phyloP scores from a whole-genome alignment of 2,888 invertebrate genomes.

The Himalopsyche tibetana region DNA sequence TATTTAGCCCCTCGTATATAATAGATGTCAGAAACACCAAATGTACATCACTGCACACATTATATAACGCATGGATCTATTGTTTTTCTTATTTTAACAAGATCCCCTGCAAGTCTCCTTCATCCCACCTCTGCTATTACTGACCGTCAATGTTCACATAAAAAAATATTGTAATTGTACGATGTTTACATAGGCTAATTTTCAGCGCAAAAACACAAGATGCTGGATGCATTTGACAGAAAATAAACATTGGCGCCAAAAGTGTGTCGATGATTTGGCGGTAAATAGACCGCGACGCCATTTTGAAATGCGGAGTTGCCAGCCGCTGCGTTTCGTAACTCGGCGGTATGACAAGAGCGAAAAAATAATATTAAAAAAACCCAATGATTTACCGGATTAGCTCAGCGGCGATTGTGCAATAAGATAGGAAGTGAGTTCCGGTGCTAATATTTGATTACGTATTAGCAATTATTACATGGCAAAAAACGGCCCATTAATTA shows the following conservation, averaged over 20 bases:
- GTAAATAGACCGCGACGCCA: slow-evolving; percentile 51
- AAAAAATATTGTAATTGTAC: no score
- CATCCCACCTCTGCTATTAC: no score
- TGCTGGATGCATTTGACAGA: slow-evolving; percentile 17
- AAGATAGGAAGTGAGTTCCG: slow-evolving; percentile 15
- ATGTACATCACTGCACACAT: no score
- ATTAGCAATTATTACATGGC: neutral
- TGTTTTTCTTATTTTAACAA: no score
- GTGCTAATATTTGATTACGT: neutral
- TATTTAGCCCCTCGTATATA: no score
- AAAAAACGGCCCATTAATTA: neutral
- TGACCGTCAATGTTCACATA: no score
- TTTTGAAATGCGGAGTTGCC: slow-evolving; percentile 41
- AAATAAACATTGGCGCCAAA: slow-evolving; percentile 46
- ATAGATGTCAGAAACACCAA: no score
- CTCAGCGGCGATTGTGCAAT: neutral
- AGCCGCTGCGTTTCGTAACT: slow-evolving; percentile 22
- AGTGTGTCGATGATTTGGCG: slow-evolving; percentile 40
- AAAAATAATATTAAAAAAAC: neutral
- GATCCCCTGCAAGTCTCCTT: no score
- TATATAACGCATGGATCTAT: no score
- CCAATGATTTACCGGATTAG: neutral
- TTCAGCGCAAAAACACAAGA: neutral
- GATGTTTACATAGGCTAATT: neutral
- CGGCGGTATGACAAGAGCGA: slow-evolving; percentile 3